Conservation (phyloP, 2,797 vertebrate genomes). For the Amphiprion clarkii region DNA sequence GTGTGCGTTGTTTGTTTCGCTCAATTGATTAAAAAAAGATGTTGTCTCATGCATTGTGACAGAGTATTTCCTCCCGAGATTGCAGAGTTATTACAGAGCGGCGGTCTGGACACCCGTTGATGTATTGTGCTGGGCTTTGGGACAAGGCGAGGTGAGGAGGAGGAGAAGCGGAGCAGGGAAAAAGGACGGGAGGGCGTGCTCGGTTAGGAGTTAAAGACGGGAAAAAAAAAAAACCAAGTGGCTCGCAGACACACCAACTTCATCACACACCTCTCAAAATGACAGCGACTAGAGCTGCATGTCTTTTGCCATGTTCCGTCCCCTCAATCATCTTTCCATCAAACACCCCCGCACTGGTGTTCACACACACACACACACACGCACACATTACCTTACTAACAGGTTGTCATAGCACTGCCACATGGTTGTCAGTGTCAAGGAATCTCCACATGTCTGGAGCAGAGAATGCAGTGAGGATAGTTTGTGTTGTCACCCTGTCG, state of each 20-base stretch:
- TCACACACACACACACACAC: constrained; percentile 26
- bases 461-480: constrained; percentile 63
- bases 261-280: constrained; percentile 75
- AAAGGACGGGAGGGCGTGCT: constrained; percentile 51
- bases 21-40: constrained; percentile 84
- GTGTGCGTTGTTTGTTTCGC: constrained; percentile 78
- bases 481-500: constrained; percentile 73
- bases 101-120: constrained; percentile 79
- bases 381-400: constrained; percentile 65
- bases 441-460: constrained; percentile 70
- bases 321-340: constrained; percentile 80
- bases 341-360: constrained; percentile 61
- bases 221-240: constrained; percentile 69
- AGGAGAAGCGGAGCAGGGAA: constrained; percentile 48
- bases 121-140: constrained; percentile 86
- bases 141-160: constrained; percentile 71
- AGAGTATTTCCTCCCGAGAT: constrained; percentile 91
- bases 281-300: constrained; percentile 66
- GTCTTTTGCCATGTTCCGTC: constrained; percentile 72
- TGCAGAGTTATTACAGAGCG: constrained; percentile 87
- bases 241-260: constrained; percentile 66
- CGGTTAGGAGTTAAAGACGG: constrained; percentile 75
- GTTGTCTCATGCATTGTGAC: constrained; percentile 90
- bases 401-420: constrained; percentile 77
- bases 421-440: constrained; percentile 74